phyloP scores from a whole-genome alignment of 2,888 invertebrate genomes.

The Drosophila vallismaia region DNA sequence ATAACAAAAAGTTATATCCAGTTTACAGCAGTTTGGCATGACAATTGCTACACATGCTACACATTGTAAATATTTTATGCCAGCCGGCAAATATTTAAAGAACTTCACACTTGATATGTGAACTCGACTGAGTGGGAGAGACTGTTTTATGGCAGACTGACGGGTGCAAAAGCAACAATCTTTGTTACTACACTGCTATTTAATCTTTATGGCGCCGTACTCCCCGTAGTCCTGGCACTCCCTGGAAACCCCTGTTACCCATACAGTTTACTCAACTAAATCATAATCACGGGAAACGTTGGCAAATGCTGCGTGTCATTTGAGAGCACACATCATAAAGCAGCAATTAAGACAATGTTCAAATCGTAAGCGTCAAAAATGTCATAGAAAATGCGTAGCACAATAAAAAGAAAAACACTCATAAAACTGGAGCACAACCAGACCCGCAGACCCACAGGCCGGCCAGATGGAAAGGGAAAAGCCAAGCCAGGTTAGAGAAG shows the following conservation, averaged over 20 bases:
- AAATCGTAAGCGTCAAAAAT: conserved; percentile 77
- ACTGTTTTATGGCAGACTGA: conserved; percentile 53
- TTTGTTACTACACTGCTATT: conserved; percentile 59
- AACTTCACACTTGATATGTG: conserved; percentile 73
- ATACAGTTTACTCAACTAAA: conserved; percentile 55
- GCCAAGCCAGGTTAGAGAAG: conserved; percentile 7
- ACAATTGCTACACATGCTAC: conserved; percentile 53
- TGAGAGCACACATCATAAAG: conserved; percentile 77
- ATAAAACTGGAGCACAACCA: conserved; percentile 55
- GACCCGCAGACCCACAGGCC: conserved; percentile 17
- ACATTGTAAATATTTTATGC: conserved; percentile 70
- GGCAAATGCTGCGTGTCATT: conserved; percentile 73
- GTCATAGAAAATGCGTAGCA: conserved; percentile 69
- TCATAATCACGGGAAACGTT: conserved; percentile 68
- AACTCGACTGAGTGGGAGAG: conserved; percentile 37
- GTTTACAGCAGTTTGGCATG: conserved; percentile 36
- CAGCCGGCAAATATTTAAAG: conserved; percentile 71
- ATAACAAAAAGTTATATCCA: conserved; percentile 34
- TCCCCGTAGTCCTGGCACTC: not conserved
- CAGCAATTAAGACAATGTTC: conserved; percentile 77
- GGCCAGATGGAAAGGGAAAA: not conserved
- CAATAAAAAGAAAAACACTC: conserved; percentile 71
- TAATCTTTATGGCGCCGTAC: conserved; percentile 70
- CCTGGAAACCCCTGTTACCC: not conserved
- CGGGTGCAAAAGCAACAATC: conserved; percentile 61